Evolutionary conservation across 1,140 invertebrate species (phyloP).

Genomic region (Drosophila obscura): DNA sequence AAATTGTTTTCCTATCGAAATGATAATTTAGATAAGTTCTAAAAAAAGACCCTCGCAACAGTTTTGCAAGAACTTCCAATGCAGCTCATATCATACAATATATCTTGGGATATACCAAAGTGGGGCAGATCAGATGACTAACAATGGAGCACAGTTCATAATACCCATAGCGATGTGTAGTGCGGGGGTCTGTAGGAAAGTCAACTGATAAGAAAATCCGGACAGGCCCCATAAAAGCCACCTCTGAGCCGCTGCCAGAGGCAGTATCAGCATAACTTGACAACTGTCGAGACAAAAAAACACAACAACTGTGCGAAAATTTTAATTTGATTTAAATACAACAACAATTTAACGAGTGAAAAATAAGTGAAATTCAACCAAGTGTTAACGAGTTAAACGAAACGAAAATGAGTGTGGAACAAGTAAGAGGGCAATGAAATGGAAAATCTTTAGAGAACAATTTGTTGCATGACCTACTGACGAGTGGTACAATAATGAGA

Average conservation of each 20-base stretch:
- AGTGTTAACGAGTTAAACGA: background rate
- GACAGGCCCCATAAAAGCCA: constrained; percentile 46
- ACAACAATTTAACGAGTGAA: background rate
- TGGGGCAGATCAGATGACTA: too few relatives aligned
- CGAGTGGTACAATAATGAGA: background rate
- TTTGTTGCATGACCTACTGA: background rate
- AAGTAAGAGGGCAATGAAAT: constrained; percentile 24
- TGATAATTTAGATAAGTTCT: too few relatives aligned
- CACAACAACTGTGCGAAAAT: background rate
- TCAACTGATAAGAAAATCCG: constrained; percentile 60
- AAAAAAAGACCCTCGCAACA: too few relatives aligned
- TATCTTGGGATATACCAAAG: too few relatives aligned
- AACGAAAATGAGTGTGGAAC: constrained; percentile 35
- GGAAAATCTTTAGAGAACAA: background rate
- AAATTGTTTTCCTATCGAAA: too few relatives aligned
- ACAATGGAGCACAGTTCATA: too few relatives aligned
- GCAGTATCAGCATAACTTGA: background rate
- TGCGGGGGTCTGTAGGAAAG: constrained; percentile 11
- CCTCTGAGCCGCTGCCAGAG: constrained; percentile 5
- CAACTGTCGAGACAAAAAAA: constrained; percentile 3
- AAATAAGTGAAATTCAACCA: background rate
- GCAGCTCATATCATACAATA: too few relatives aligned
- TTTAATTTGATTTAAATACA: constrained; percentile 17
- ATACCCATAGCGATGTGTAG: too few relatives aligned
- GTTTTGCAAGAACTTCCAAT: too few relatives aligned